Percentiles rank a stretch among this genome's conserved stretches.
phyloP scores from a whole-genome alignment of 2,888 invertebrate genomes.

The Tetranychus piercei region DNA sequence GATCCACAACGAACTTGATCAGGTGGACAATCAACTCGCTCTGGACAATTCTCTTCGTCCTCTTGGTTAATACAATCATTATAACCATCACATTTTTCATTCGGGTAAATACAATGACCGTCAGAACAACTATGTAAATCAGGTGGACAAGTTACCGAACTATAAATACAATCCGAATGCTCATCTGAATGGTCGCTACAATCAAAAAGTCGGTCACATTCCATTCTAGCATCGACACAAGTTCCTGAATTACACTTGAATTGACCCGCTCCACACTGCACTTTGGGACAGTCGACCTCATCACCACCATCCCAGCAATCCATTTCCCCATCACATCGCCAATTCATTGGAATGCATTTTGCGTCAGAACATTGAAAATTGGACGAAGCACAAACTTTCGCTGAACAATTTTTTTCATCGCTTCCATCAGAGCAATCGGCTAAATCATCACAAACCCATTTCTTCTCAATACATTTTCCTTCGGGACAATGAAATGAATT shows the following conservation, averaged over 20 bases:
- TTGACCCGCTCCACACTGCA: background rate
- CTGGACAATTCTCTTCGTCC: constrained; percentile 13
- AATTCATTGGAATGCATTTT: constrained; percentile 18
- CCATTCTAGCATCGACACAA: constrained; percentile 63
- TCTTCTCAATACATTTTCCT: constrained; percentile 50
- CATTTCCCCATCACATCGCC: constrained; percentile 22
- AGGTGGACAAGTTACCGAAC: constrained; percentile 73
- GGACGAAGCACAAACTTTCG: constrained; percentile 64
- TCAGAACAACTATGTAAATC: constrained; percentile 8
- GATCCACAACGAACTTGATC: constrained; percentile 11
- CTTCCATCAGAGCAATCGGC: constrained; percentile 32
- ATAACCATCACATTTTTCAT: constrained; percentile 14
- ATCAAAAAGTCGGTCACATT: constrained; percentile 13
- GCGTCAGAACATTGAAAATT: constrained; percentile 25
- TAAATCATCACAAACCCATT: constrained; percentile 80
- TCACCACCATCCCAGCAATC: constrained; percentile 19
- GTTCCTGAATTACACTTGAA: constrained; percentile 46
- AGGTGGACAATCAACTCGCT: constrained; percentile 6
- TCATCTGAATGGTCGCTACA: constrained; percentile 44
- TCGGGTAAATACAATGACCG: constrained; percentile 32
- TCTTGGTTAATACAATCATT: constrained; percentile 14
- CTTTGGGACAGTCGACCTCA: constrained; percentile 15
- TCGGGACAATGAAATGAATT: constrained; percentile 21
- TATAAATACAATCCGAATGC: constrained; percentile 55
- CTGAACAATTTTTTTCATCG: constrained; percentile 65